Base-by-base conservation (phyloP, 2,797 vertebrate genomes). In the Synaphobranchus kaupii region DNA sequence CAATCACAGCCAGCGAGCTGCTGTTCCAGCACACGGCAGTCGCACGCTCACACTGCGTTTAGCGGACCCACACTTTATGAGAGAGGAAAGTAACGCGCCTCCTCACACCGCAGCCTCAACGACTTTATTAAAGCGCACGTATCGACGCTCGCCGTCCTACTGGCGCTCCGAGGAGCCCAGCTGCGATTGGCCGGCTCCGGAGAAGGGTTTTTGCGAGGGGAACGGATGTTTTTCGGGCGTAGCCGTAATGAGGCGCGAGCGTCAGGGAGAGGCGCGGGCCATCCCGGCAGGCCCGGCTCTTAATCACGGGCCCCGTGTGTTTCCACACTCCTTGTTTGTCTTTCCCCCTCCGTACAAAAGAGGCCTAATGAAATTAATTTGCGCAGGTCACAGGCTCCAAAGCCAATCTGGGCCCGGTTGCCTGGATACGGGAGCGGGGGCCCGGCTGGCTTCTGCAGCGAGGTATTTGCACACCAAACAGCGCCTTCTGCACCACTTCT, bases 351-450 rank as follows among this genome's bases (percentile, higher is more conserved):
- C 91, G 92, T 93, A 92, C 93, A 92, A 93, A 91, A 94, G 92
- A 94, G 93, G 91, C 92, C 94, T 96, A 96, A 97, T 96, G 94
- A 97, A 95, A 95, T 96, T 94, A 96, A 95, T 96, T 93, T 94
- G 92, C 93, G 93, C 94, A 91, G 95, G 95, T 94, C 93, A 95
- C 94, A 94, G 94, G 94, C 95, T 95, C 91, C 95, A 93, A 87
- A 93, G 92, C 93, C 82, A 92, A 92, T 93, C 93, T 89, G 86
- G 63, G 94, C 94, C 95, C 86, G 87, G 96, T 97, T 97, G 96
- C 97, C 94, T 89, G 94, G 97, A 96, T 96, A 97, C 97, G 84
- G 92, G 88, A 93, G 91, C 88, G 20, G 93, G 93, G 95, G 93
- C 93, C 85, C 93, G 5, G 85, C 86, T 91, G 92, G 93, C 88